These are phyloP conservation scores for Chloroceryle inda DNA, from an alignment of 2,797 vertebrate genomes.

Conservation along the genomic window DNA sequence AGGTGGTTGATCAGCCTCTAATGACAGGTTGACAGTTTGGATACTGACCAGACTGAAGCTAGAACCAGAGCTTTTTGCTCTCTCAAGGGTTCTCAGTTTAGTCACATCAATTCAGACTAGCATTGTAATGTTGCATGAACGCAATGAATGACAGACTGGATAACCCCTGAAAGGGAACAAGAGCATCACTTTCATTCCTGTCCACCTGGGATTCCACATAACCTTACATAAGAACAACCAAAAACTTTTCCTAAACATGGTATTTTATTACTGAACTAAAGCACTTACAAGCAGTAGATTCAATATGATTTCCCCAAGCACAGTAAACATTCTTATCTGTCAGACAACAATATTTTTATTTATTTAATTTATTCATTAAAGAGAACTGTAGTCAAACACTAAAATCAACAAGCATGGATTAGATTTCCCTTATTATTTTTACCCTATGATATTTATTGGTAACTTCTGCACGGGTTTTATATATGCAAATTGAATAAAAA, in stretches of 20 bases:
- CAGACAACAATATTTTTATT: constrained; percentile 39
- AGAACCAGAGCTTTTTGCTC: not conserved
- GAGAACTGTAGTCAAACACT: constrained; percentile 17
- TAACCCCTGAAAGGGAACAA: not conserved
- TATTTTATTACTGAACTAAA: not conserved
- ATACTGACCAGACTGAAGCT: not conserved
- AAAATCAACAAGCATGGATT: constrained; percentile 33
- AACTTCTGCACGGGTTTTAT: constrained; percentile 24
- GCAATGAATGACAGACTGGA: not conserved
- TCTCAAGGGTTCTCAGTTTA: not conserved
- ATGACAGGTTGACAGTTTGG: not conserved
- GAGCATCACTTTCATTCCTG: not conserved
- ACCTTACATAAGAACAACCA: not conserved
- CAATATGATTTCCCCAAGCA: not conserved
- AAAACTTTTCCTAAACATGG: not conserved
- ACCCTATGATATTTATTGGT: constrained; percentile 14
- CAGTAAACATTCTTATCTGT: constrained; percentile 36
- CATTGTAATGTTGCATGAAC: not conserved
- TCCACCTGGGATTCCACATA: not conserved
- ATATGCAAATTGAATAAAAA: not conserved
- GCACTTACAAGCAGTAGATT: not conserved
- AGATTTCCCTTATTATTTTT: constrained; percentile 56
- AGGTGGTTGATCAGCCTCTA: not conserved
- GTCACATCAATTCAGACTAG: not conserved
- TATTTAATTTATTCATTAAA: constrained; percentile 30